These are phyloP conservation scores for Eptesicus fuscus DNA, from an alignment of 2,113 vertebrate genomes.

Conservation along the genomic window DNA sequence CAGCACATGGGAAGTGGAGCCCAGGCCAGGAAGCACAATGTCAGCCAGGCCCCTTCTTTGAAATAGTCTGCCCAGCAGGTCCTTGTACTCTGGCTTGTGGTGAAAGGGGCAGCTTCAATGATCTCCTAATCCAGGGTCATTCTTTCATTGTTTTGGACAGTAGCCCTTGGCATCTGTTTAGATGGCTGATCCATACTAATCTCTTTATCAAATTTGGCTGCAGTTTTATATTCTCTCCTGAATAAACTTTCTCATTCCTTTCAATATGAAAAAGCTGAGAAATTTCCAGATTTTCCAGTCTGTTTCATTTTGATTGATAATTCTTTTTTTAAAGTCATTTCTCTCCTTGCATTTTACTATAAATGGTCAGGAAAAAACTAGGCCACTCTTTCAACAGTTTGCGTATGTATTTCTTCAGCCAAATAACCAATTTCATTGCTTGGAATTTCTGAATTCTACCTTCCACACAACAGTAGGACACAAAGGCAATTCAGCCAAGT, in stretches of 20 bases:
- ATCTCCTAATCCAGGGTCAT: not conserved
- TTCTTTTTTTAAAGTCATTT: not conserved
- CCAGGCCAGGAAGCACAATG: not conserved
- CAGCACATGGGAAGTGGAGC: not conserved
- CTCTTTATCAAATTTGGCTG: not conserved
- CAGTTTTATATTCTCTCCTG: not conserved
- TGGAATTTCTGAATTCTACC: not conserved
- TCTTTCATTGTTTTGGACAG: not conserved
- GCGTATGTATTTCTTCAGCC: not conserved
- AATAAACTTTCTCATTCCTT: not conserved
- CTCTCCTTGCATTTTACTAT: not conserved
- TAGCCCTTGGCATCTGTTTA: not conserved
- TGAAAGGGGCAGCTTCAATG: not conserved
- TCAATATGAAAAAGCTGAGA: not conserved
- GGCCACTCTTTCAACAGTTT: not conserved
- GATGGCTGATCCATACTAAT: not conserved
- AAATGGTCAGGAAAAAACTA: not conserved
- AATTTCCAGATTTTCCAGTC: not conserved
- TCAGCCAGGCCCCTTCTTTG: not conserved
- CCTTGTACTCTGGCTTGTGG: not conserved
- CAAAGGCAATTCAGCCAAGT: not conserved
- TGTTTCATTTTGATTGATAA: not conserved
- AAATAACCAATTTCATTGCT: not conserved
- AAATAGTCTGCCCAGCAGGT: not conserved
- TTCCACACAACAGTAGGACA: not conserved